Evolutionary conservation across 2,113 vertebrate species (phyloP), one percentile per base, ranked within the genome.

Genomic region (Sapayoa aenigma): DNA sequence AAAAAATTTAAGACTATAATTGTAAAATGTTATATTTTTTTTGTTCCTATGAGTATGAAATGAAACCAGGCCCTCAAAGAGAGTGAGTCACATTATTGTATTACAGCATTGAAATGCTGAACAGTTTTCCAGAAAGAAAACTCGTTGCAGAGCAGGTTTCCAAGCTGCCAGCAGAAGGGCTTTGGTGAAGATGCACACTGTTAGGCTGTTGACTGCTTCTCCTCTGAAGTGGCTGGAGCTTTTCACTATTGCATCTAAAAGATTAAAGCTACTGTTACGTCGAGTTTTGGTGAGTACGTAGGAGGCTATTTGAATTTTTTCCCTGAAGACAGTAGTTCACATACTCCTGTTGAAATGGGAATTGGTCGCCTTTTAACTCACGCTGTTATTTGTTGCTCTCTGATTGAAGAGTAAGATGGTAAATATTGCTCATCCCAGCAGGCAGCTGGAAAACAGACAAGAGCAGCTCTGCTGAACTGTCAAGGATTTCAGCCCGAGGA

Each of bases 241-340:
- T 91, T 87, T 72, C 58, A 14, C 55, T 79, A 28, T 44, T 78
- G 37, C 18, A 5, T 56, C 69, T 72, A 4, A 52, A 81, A 94
- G 73, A 87, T 84, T n/a, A 94, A 94, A 94, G 77, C 58, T 78
- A 4, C 46, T 60, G 25, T 79, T 59, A 66, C 0, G 0, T 22
- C 0, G 9, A 63, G 20, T 74, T 96, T 63, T 84, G 44, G 52
- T 59, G 67, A 66, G 68, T 47, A 67, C 2, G 92, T 94, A 84
- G 88, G 91, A 84, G 84, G 86, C 39, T 82, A 12, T 94, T 96
- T 78, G 83, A 90, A 37, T 85, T 74, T 63, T 63, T 33, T 44
- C 89, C 93, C 84, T 77, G 59, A 76, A 90, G 93, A 91, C 62
- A 80, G 77, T 41, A 87, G 87, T 94, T 95, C 77, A 94, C 35